Percentiles rank a stretch among this genome's conserved stretches.
Evolutionary conservation across 2,888 invertebrate species (phyloP).

Genomic region (Pomacea canaliculata): DNA sequence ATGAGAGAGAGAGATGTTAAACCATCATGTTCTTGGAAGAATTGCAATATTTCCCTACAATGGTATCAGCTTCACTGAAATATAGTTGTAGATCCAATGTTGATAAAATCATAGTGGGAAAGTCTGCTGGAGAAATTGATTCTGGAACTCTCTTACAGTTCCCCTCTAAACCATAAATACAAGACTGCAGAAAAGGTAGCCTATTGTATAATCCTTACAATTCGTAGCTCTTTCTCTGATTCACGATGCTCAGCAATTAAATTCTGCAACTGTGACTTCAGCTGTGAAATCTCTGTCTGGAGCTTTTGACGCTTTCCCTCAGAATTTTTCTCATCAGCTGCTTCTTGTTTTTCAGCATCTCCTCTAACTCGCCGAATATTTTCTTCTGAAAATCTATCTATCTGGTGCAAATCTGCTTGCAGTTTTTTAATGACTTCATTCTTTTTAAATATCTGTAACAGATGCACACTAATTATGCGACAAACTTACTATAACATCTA

Average conservation of each 20-base stretch:
- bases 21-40: no score
- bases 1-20: no score
- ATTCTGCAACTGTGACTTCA: conserved; percentile 63
- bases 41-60: no score
- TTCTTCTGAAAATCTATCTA: conserved; percentile 68
- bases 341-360: conserved; percentile 69
- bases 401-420: conserved; percentile 66
- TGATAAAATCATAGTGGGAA: no score
- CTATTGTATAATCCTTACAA: conserved; percentile 44
- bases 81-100: no score
- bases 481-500: no score
- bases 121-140: no score
- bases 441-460: conserved; percentile 63
- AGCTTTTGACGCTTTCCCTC: conserved; percentile 66
- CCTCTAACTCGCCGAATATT: conserved; percentile 56
- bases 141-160: no score
- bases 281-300: conserved; percentile 60
- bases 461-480: neutral
- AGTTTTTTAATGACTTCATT: conserved; percentile 67
- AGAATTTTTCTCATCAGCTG: conserved; percentile 67
- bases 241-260: conserved; percentile 65
- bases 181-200: no score
- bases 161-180: no score
- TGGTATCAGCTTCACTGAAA: no score
- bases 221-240: conserved; percentile 64